Evolutionary conservation across 2,797 vertebrate species (phyloP).

Genomic region (Falco novaeseelandiae): DNA sequence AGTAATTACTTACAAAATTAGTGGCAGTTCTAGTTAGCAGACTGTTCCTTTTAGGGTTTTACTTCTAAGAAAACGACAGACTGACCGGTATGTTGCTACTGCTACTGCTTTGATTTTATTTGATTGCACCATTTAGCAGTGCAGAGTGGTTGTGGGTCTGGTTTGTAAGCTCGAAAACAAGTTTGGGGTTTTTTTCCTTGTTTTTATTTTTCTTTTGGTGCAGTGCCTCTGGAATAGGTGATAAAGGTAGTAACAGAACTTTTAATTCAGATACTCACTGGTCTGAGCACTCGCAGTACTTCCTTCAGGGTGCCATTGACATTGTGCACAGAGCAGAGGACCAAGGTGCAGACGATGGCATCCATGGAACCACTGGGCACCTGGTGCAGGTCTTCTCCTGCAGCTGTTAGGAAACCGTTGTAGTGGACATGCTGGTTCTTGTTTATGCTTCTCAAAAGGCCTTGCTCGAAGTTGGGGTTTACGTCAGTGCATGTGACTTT

Average conservation of each 20-base stretch:
- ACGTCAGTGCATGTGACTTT: conserved; percentile 67
- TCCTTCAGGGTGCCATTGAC: conserved; percentile 77
- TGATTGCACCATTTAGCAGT: not conserved
- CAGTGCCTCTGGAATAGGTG: not conserved
- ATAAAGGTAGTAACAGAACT: rapidly evolving
- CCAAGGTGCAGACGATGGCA: conserved; percentile 83
- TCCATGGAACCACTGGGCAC: conserved; percentile 81
- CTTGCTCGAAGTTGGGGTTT: conserved; percentile 67
- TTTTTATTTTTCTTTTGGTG: rapidly evolving
- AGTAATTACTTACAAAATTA: rapidly evolving
- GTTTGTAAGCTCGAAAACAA: not conserved
- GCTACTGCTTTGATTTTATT: not conserved
- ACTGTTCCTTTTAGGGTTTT: not conserved
- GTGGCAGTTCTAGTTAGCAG: not conserved
- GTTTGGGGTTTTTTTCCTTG: no score
- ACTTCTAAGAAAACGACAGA: not conserved
- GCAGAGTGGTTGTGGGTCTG: not conserved
- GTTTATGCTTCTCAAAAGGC: conserved; percentile 70
- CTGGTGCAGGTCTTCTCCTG: conserved; percentile 81
- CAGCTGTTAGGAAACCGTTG: conserved; percentile 75
- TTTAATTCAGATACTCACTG: conserved; percentile 74
- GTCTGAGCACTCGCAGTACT: conserved; percentile 78
- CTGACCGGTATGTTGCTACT: not conserved
- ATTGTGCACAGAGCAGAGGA: conserved; percentile 83
- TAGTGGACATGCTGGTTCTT: conserved; percentile 79